phyloP scores from a whole-genome alignment of 1,140 invertebrate genomes.

The Diuraphis noxia region DNA sequence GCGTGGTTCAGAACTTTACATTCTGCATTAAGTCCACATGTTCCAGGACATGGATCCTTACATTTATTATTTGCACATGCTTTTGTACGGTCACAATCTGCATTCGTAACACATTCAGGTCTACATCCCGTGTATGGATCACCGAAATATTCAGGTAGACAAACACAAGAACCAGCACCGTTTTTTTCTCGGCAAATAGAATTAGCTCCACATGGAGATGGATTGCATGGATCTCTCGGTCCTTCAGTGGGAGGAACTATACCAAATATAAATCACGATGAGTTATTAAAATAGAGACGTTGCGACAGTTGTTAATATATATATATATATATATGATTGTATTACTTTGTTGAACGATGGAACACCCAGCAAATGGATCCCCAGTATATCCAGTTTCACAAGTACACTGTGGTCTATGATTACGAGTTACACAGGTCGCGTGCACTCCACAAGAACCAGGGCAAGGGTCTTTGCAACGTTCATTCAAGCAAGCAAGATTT shows the following conservation, averaged over 20 bases:
- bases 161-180: conserved; percentile 73
- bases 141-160: conserved; percentile 69
- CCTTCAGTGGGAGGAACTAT: conserved; percentile 58
- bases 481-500: conserved; percentile 77
- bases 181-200: conserved; percentile 74
- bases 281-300: conserved; percentile 54
- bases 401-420: conserved; percentile 79
- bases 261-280: conserved; percentile 63
- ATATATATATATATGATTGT: neutral
- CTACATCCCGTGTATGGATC: conserved; percentile 68
- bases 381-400: conserved; percentile 78
- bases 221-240: conserved; percentile 67
- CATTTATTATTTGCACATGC: conserved; percentile 76
- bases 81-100: conserved; percentile 70
- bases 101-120: conserved; percentile 71
- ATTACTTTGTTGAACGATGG: conserved; percentile 60
- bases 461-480: conserved; percentile 80
- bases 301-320: conserved; percentile 49
- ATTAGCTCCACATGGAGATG: conserved; percentile 76
- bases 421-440: conserved; percentile 77
- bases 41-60: conserved; percentile 74
- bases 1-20: conserved; percentile 72
- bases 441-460: conserved; percentile 84
- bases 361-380: conserved; percentile 80
- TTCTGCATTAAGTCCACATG: conserved; percentile 74